Conservation (phyloP, 2,113 vertebrate genomes). For the Aramus guarauna region DNA sequence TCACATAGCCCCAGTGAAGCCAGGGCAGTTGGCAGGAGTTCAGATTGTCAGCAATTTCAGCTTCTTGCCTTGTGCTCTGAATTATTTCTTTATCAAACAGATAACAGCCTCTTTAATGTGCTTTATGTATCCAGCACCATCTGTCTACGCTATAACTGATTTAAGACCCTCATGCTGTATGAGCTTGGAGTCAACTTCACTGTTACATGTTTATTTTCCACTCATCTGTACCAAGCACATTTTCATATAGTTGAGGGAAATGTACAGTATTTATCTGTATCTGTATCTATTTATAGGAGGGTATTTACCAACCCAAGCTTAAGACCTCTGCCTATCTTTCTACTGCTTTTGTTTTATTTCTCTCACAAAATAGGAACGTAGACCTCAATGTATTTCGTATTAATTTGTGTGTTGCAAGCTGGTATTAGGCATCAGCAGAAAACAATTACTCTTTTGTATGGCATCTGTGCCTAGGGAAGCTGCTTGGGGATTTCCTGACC, state of each 20-base stretch:
- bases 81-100: constrained; percentile 43
- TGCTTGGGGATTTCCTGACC: background rate
- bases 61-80: constrained; percentile 41
- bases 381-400: background rate
- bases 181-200: background rate
- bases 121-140: background rate
- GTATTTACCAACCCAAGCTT: background rate
- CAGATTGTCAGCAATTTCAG: constrained; percentile 51
- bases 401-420: background rate
- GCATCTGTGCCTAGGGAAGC: background rate
- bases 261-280: too few relatives aligned
- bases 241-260: background rate
- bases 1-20: constrained; percentile 1
- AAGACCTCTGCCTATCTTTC: background rate
- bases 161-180: background rate
- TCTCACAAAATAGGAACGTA: background rate
- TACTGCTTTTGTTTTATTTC: background rate
- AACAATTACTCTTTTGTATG: background rate
- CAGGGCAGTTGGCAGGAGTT: constrained; percentile 10
- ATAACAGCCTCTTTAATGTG: constrained; percentile 5
- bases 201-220: background rate
- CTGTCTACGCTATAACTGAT: background rate
- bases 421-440: background rate
- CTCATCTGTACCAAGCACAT: background rate
- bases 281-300: too few relatives aligned